Evolutionary conservation across 2,797 vertebrate species (phyloP).

Genomic region (Artibeus jamaicensis): DNA sequence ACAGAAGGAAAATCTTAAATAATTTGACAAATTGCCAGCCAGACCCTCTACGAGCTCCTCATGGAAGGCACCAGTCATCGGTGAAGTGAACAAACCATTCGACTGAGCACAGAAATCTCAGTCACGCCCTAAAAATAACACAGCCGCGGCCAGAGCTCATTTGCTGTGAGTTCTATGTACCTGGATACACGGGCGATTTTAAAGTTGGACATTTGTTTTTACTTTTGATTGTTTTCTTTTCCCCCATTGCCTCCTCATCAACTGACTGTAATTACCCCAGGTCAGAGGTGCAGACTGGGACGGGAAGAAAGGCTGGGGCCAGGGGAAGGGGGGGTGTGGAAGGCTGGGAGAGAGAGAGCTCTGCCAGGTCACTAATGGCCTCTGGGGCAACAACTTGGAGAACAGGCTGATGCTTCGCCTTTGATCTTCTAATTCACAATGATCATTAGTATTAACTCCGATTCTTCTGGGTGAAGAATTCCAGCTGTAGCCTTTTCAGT

Average conservation of each 20-base stretch:
- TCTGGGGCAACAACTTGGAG: constrained; percentile 75
- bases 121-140: neutral
- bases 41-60: neutral
- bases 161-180: neutral
- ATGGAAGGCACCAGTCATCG: neutral
- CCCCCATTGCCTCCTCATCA: constrained; percentile 45
- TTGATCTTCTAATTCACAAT: constrained; percentile 79
- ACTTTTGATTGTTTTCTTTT: constrained; percentile 36
- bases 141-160: neutral
- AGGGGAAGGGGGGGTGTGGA: constrained; percentile 42
- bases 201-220: constrained; percentile 60
- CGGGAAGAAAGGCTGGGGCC: constrained; percentile 36
- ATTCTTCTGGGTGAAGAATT: constrained; percentile 79
- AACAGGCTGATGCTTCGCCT: constrained; percentile 68
- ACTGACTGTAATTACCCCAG: constrained; percentile 49
- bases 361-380: constrained; percentile 77
- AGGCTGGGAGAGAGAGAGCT: constrained; percentile 38
- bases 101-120: neutral
- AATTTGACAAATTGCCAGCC: neutral
- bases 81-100: neutral
- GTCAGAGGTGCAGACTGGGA: constrained; percentile 61
- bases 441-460: constrained; percentile 79
- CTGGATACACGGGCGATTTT: neutral
- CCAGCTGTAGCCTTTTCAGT: constrained; percentile 80
- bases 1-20: constrained; percentile 27